Conservation (phyloP, 2,797 vertebrate genomes). For the Bovichtus diacanthus region DNA sequence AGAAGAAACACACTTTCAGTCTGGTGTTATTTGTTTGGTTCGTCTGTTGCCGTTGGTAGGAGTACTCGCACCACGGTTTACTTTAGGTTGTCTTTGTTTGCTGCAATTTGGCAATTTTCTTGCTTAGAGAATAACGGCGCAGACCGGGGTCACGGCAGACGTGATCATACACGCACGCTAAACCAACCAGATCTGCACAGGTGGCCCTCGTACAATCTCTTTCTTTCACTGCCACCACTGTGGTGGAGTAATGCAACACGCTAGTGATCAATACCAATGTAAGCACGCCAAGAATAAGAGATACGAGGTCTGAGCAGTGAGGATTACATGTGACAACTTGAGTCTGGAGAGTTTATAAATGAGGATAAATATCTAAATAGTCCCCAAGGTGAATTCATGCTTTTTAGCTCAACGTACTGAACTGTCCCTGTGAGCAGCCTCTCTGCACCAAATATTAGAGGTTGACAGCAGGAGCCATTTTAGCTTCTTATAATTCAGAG, state of each 20-base stretch:
- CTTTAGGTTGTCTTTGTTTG: constrained; percentile 14
- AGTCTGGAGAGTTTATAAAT: neutral
- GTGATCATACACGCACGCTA: neutral
- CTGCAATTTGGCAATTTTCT: constrained; percentile 4
- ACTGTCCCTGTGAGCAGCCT: neutral
- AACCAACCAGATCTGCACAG: constrained; percentile 2
- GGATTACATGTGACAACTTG: constrained; percentile 8
- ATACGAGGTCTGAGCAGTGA: constrained; percentile 11
- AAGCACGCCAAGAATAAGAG: constrained; percentile 12
- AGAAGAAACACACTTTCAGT: constrained; percentile 32
- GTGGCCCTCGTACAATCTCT: too few relatives aligned
- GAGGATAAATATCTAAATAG: constrained; percentile 37
- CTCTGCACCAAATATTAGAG: constrained; percentile 15
- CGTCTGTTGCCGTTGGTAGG: neutral
- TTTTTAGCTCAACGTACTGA: neutral
- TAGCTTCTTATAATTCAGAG: constrained; percentile 15
- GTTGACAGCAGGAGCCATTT: constrained; percentile 3
- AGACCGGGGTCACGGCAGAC: neutral
- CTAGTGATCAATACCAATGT: constrained; percentile 42
- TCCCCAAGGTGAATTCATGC: neutral
- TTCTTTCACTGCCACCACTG: constrained; percentile 23
- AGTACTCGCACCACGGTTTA: neutral
- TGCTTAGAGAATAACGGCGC: neutral
- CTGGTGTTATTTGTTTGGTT: constrained; percentile 22
- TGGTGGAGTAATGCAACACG: constrained; percentile 35